A percentile compares a stretch with the other conserved stretches of the same genome.
These are phyloP conservation scores for Busseola fusca DNA, from an alignment of 2,888 invertebrate species.

Conservation along the genomic window DNA sequence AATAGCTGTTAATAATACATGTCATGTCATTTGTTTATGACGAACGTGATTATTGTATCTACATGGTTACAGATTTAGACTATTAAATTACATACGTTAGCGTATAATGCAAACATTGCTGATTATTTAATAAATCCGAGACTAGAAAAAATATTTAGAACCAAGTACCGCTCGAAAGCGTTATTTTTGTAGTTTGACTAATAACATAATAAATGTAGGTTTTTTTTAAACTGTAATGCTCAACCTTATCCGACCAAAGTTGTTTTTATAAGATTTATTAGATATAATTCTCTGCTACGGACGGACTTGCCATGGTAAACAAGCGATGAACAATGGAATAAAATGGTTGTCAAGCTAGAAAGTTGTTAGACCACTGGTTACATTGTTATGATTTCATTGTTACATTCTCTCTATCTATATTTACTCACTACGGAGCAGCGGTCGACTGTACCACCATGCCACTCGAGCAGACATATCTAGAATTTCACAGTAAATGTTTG, in stretches of 20 bases:
- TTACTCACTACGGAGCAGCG: constrained; percentile 21
- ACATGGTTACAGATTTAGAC: constrained; percentile 22
- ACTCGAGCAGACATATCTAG: constrained; percentile 19
- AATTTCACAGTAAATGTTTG: constrained; percentile 11
- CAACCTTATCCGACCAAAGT: not conserved
- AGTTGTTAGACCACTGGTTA: constrained; percentile 43
- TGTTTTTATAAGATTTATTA: constrained; percentile 1
- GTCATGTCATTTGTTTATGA: constrained; percentile 24
- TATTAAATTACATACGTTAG: not conserved
- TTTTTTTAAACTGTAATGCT: not conserved
- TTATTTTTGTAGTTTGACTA: constrained; percentile 19
- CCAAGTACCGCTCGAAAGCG: not conserved
- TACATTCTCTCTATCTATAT: constrained; percentile 48
- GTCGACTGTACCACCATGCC: constrained; percentile 10
- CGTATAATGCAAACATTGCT: not conserved
- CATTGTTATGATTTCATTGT: constrained; percentile 56
- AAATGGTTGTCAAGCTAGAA: constrained; percentile 50
- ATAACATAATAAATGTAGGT: not conserved
- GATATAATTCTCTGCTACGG: not conserved
- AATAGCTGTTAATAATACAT: constrained; percentile 52
- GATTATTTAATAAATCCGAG: not conserved
- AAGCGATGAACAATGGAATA: constrained; percentile 53
- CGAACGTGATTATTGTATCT: constrained; percentile 26
- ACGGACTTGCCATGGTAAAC: constrained; percentile 36
- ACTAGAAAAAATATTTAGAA: not conserved